A percentile compares a stretch with the other conserved stretches of the same genome.
These are phyloP conservation scores for Melanostigma gelatinosum DNA, from an alignment of 2,113 vertebrate species.

Conservation along the genomic window DNA sequence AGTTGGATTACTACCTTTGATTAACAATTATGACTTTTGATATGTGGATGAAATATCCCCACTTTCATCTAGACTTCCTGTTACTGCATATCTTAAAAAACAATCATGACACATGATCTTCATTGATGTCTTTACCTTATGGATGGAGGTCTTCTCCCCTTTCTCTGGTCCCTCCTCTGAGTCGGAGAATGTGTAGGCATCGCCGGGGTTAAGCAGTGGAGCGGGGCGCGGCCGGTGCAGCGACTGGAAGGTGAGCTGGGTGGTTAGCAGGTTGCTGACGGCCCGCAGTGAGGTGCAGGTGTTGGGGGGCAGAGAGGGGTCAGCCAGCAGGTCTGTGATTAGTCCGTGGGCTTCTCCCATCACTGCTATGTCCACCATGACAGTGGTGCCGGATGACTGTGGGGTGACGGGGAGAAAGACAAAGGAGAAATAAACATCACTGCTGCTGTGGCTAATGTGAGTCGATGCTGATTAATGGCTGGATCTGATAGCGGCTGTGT, in stretches of 20 bases:
- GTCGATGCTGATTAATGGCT: conserved; percentile 19
- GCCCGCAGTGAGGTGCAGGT: conserved; percentile 93
- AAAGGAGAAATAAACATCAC: conserved; percentile 30
- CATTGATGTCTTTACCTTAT: conserved; percentile 85
- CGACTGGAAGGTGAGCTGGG: conserved; percentile 94
- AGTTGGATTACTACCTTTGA: conserved; percentile 12
- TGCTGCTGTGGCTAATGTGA: conserved; percentile 21
- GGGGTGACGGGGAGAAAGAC: conserved; percentile 34
- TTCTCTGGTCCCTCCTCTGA: conserved; percentile 92
- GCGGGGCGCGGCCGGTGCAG: conserved; percentile 89
- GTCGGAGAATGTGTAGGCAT: conserved; percentile 92
- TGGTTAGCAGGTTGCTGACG: conserved; percentile 96
- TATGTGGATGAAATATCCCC: conserved; percentile 20
- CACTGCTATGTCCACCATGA: conserved; percentile 96
- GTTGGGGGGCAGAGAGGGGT: conserved; percentile 92
- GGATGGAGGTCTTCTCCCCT: conserved; percentile 91
- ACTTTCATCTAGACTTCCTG: conserved; percentile 20
- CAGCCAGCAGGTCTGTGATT: conserved; percentile 95
- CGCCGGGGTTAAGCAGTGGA: conserved; percentile 86
- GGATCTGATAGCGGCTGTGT: conserved; percentile 1
- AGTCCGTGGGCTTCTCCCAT: conserved; percentile 99
- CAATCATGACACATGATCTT: conserved; percentile 9
- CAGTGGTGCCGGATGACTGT: conserved; percentile 95
- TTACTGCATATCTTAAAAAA: conserved; percentile 8
- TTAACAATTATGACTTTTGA: conserved; percentile 44